A percentile compares a stretch with the other conserved stretches of the same genome.
phyloP scores from a whole-genome alignment of 1,140 invertebrate species.

The Conopomorpha cramerella region DNA sequence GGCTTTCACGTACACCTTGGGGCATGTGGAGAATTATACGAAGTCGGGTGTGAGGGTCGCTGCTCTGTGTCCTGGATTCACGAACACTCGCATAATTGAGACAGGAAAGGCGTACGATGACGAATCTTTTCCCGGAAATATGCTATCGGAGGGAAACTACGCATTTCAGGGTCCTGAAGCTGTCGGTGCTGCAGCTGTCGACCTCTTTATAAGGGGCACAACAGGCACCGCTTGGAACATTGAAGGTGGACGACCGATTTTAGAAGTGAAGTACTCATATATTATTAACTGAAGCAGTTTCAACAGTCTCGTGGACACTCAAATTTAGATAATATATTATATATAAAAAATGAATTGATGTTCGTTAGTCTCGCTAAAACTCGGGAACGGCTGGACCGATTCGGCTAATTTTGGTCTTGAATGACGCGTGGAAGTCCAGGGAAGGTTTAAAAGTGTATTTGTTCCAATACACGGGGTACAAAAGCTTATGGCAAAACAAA shows the following conservation, averaged over 20 bases:
- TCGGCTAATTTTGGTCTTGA: too few species aligned
- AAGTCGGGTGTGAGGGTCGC: constrained; percentile 51
- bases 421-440: too few species aligned
- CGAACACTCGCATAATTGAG: constrained; percentile 28
- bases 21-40: constrained; percentile 50
- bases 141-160: background rate
- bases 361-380: too few species aligned
- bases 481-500: too few species aligned
- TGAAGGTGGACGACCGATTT: constrained; percentile 14
- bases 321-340: constrained; percentile 9
- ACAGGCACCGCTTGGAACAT: constrained; percentile 21
- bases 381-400: too few species aligned
- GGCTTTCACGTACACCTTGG: constrained; percentile 44
- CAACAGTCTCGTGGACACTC: constrained; percentile 4
- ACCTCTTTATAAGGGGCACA: constrained; percentile 23
- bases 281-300: too few species aligned
- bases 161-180: constrained; percentile 11
- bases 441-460: too few species aligned
- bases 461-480: too few species aligned
- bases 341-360: too few species aligned
- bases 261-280: background rate
- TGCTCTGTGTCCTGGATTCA: constrained; percentile 51
- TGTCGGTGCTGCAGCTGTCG: constrained; percentile 15
- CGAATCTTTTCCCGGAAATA: background rate
- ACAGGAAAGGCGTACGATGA: constrained; percentile 17